These are phyloP conservation scores for Drosophila monieri DNA, from an alignment of 2,888 invertebrate genomes.

Conservation along the genomic window DNA sequence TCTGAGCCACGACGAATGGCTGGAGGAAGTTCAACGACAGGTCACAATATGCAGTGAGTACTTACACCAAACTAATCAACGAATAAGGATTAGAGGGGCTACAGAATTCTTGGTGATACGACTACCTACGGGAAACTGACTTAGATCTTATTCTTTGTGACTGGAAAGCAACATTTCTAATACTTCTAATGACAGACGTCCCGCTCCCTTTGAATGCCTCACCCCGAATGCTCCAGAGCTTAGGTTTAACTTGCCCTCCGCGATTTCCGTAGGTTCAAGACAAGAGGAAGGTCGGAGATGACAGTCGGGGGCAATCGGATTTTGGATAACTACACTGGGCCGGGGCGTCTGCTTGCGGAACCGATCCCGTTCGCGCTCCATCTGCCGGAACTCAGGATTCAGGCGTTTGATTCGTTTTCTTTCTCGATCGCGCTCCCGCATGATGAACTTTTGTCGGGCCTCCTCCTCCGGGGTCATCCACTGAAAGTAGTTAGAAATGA, in stretches of 20 bases:
- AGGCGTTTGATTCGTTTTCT: conserved; percentile 75
- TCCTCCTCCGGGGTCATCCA: conserved; percentile 79
- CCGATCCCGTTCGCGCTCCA: conserved; percentile 78
- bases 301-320: conserved; percentile 24
- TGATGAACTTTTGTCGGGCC: conserved; percentile 78
- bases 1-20: conserved; percentile 87
- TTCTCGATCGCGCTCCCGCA: conserved; percentile 77
- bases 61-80: neutral
- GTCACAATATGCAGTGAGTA: conserved; percentile 88
- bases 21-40: conserved; percentile 86
- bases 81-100: neutral
- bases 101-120: neutral
- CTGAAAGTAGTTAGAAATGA: conserved; percentile 62
- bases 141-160: neutral
- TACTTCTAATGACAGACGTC: neutral
- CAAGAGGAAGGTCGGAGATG: conserved; percentile 26
- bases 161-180: neutral
- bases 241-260: conserved; percentile 14
- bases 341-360: conserved; percentile 80
- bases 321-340: conserved; percentile 73
- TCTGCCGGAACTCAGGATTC: conserved; percentile 79
- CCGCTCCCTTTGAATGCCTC: neutral
- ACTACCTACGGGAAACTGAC: neutral
- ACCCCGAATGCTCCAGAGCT: conserved; percentile 1
- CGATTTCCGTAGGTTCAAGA: conserved; percentile 38